These are phyloP conservation scores for Cavia aperea DNA, from an alignment of 2,113 vertebrate species.

Conservation along the genomic window DNA sequence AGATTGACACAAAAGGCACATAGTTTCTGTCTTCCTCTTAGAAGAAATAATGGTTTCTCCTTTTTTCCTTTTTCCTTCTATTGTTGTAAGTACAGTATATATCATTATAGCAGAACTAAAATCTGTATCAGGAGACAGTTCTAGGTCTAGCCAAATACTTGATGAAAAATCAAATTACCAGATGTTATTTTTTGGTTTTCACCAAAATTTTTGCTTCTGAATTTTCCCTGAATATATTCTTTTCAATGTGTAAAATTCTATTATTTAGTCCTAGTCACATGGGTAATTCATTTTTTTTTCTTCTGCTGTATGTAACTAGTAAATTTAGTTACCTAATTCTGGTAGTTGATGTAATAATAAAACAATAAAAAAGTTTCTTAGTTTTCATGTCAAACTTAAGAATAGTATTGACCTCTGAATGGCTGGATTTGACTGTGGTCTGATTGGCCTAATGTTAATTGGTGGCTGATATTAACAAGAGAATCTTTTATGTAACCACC, in stretches of 20 bases:
- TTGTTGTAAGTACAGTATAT: background rate
- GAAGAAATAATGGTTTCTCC: background rate
- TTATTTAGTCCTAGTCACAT: background rate
- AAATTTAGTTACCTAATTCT: background rate
- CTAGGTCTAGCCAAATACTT: background rate
- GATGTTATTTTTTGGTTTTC: background rate
- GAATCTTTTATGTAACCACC: background rate
- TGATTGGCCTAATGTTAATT: background rate
- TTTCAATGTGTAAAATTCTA: background rate
- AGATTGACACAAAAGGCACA: background rate
- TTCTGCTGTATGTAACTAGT: background rate
- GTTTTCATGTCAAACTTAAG: background rate
- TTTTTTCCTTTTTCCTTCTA: background rate
- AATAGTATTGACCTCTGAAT: background rate
- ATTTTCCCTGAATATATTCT: background rate
- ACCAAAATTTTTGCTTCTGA: background rate
- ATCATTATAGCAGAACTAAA: background rate
- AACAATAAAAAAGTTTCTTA: background rate
- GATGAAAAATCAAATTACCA: slow-evolving; percentile 22
- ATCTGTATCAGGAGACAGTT: background rate
- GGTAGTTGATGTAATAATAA: background rate
- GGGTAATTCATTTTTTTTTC: background rate
- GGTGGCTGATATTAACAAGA: background rate
- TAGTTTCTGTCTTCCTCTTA: background rate
- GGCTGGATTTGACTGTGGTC: background rate